Evolutionary conservation across 2,888 invertebrate species (phyloP).

Genomic region (Argyra leucocephala): DNA sequence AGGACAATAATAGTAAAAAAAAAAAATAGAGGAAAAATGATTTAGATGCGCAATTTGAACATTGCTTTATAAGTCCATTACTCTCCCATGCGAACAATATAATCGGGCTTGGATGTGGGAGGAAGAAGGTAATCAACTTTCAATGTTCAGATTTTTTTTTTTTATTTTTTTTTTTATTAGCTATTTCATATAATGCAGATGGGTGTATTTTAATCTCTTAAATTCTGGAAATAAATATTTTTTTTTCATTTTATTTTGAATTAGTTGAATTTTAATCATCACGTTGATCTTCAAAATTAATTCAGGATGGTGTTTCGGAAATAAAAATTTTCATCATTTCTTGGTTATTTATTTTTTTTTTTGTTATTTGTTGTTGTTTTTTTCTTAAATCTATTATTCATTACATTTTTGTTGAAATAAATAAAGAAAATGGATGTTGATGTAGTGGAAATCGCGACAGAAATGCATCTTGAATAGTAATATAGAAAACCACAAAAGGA

Average conservation of each 20-base stretch:
- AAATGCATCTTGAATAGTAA: background rate
- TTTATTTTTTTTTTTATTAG: constrained; percentile 10
- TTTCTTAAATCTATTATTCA: background rate
- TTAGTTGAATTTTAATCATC: constrained; percentile 23
- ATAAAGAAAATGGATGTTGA: background rate
- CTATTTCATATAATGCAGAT: constrained; percentile 8
- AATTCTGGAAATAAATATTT: background rate
- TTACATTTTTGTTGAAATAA: background rate
- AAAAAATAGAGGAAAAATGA: background rate
- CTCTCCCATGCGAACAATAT: too few relatives aligned
- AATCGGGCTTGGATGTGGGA: too few relatives aligned
- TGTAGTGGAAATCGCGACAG: background rate
- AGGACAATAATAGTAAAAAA: too few relatives aligned
- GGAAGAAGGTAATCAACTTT: too few relatives aligned
- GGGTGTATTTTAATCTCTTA: background rate
- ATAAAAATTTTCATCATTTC: background rate
- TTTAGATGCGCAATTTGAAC: background rate
- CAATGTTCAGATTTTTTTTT: too few relatives aligned
- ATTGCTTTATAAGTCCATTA: background rate
- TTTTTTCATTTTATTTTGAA: background rate
- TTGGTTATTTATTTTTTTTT: background rate
- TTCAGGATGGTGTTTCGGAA: constrained; percentile 20
- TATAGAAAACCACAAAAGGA: too few relatives aligned
- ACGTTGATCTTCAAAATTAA: constrained; percentile 29
- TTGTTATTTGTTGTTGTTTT: background rate